phyloP scores from a whole-genome alignment of 2,888 invertebrate genomes.

The Drosophila monieri region DNA sequence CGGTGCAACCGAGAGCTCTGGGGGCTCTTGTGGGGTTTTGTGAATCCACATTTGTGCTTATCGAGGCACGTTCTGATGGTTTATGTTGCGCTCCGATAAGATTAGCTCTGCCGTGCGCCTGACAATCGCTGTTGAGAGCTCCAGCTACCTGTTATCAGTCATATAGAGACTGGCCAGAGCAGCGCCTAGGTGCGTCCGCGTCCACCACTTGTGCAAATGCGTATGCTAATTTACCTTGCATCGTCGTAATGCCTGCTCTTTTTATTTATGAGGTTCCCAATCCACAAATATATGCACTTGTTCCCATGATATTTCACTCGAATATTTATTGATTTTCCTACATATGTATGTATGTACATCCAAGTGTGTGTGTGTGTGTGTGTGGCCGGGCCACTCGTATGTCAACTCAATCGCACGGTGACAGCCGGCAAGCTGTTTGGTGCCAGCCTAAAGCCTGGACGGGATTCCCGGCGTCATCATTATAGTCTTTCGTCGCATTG shows the following conservation, averaged over 20 bases:
- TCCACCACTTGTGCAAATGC: slow-evolving; percentile 6
- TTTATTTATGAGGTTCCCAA: neutral
- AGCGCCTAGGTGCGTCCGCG: neutral
- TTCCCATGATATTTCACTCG: slow-evolving; percentile 15
- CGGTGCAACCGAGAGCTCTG: slow-evolving; percentile 52
- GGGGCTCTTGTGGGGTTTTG: slow-evolving; percentile 22
- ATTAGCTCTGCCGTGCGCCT: slow-evolving; percentile 40
- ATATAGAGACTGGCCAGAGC: slow-evolving; percentile 13
- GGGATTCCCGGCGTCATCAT: slow-evolving; percentile 74
- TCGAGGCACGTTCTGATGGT: slow-evolving; percentile 68
- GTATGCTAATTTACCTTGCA: slow-evolving; percentile 20
- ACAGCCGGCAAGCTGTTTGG: slow-evolving; percentile 56
- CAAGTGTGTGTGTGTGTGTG: no score
- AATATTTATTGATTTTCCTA: slow-evolving; percentile 42
- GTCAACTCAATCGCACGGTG: slow-evolving; percentile 46
- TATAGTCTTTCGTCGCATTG: slow-evolving; percentile 49
- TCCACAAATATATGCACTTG: slow-evolving; percentile 8
- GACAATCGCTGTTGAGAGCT: slow-evolving; percentile 23
- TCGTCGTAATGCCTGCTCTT: slow-evolving; percentile 2
- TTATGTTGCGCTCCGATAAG: slow-evolving; percentile 61
- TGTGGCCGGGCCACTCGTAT: slow-evolving; percentile 21
- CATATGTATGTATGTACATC: no score
- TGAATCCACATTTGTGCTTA: slow-evolving; percentile 48
- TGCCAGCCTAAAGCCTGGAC: slow-evolving; percentile 62
- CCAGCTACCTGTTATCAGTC: slow-evolving; percentile 39